Conservation (phyloP, 2,888 invertebrate species). For the Teinopalpus imperialis region DNA sequence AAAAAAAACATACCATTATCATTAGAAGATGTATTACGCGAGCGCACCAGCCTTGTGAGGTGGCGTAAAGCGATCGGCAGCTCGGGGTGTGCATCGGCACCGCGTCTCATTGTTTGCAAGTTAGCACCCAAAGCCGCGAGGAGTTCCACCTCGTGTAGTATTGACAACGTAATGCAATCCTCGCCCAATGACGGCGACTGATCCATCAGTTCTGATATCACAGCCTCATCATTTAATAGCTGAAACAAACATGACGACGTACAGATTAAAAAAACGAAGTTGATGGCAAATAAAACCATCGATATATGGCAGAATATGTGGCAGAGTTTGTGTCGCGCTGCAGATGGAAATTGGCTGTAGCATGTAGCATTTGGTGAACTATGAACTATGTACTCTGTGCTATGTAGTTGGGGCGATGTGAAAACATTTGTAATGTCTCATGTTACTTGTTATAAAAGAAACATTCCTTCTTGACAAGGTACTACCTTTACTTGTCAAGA, state of each 20-base stretch:
- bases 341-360: too few relatives aligned
- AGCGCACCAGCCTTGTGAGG: conserved; percentile 80
- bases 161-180: conserved; percentile 87
- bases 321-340: too few relatives aligned
- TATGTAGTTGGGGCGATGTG: too few relatives aligned
- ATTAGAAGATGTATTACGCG: conserved; percentile 41
- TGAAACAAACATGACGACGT: conserved; percentile 41
- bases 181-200: conserved; percentile 86
- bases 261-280: too few relatives aligned
- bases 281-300: too few relatives aligned
- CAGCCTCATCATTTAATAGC: conserved; percentile 69
- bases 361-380: too few relatives aligned
- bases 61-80: conserved; percentile 86
- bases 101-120: conserved; percentile 84
- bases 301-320: too few relatives aligned
- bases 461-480: too few relatives aligned
- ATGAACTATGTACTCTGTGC: too few relatives aligned
- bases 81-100: conserved; percentile 86
- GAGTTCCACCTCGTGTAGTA: conserved; percentile 89
- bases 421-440: too few relatives aligned
- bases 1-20: conserved; percentile 62
- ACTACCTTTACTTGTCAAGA: too few relatives aligned
- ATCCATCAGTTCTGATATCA: conserved; percentile 86
- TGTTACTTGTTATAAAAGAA: too few relatives aligned
- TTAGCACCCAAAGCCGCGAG: conserved; percentile 86